Base-by-base conservation (phyloP, 64 coral and sea anemone species). In the Stylophora pistillata region DNA sequence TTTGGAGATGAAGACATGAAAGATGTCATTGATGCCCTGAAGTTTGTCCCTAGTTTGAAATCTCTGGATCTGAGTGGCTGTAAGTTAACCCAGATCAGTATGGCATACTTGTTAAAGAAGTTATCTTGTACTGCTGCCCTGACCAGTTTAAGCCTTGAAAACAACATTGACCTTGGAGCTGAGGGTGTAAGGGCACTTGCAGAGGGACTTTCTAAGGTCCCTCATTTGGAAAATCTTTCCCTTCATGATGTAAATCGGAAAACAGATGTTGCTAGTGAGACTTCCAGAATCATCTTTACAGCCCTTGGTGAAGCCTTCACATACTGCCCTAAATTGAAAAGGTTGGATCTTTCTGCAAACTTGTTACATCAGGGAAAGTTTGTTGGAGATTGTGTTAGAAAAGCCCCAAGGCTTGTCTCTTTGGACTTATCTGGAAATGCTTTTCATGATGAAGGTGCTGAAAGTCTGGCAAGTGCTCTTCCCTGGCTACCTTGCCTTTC, bases 391-490 rank as follows among this genome's bases (percentile, higher is more conserved):
- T 91, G 82, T 68, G 59, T 91, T 37, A 63, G 37, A 15, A 15
- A 56, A 21, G 82, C 90, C 15, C 31, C 82, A 15, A 79, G 56
- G 29, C 60, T 92, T 10, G 61, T 52, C 21, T 56, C 55, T 56
- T 83, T 92, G 7, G 58, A 92, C 27, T 77, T 92, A 26, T 92
- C 90, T 75, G 90, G 73, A 57, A 92, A 92, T 78, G 52, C 2
- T 2, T 92, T 92, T 86, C 81, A 76, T 30, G 90, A 92, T 27
- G 32, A 57, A 47, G 90, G 90, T 58, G 30, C 69, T 71, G 62
- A 79, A 81, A 92, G 74, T 56, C 29, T 91, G 15, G 72, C 81
- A 23, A 86, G 86, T 56, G 52, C 55, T 64, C 69, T 92, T 55
- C 82, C 90, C 9, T 14, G 34, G 26, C 72, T 92, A 29, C 76